Evolutionary conservation across 2,888 invertebrate genomes (phyloP), one percentile per base, ranked within the genome.

Genomic region (Gandaritis pyraliata): DNA sequence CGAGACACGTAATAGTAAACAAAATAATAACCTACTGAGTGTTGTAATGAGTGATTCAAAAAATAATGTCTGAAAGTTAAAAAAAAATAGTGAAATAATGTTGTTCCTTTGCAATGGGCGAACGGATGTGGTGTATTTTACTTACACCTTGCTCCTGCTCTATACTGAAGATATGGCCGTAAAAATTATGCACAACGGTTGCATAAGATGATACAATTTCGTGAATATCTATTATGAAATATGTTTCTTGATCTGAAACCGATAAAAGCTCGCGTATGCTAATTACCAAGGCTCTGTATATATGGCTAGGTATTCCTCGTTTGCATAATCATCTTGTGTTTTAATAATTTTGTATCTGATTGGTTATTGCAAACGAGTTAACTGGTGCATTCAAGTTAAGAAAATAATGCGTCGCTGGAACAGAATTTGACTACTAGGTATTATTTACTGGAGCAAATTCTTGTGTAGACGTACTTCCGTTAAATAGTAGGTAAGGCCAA

Each of bases 1-100:
- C 58, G 59, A 51, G 61, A 55, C 53, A 38, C 46, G 41, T 53
- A 56, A 54, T 64, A 65, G 66, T 67, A 67, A 64, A 70, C 65
- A 66, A 8, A 49, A 38, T 55, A 60, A n/a, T 47, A n/a, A 18
- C 58, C 57, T 60, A 47, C 49, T 45, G 45, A 36, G 49, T 51
- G 16, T 52, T 39, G 52, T 50, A 38, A 23, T 56, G 57, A 36
- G 16, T 57, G 61, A 49, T n/a, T 48, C 38, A 36, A 23, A 53
- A 33, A 48, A 39, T 10, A 46, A 30, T n/a, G 29, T 0, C 23
- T 13, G 23, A 38, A 38, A 13, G 23, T 8, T 38, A 13, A 13
- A 38, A 39, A 23, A n/a, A 43, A 13, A 15, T 6, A 12, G 13
- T 15, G n/a, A 38, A 16, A 23, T 23, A 12, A n/a, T 39, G 2